Evolutionary conservation across 2,888 invertebrate genomes (phyloP), one percentile per base, ranked within the genome.

Genomic region (Idaea dimidiata): DNA sequence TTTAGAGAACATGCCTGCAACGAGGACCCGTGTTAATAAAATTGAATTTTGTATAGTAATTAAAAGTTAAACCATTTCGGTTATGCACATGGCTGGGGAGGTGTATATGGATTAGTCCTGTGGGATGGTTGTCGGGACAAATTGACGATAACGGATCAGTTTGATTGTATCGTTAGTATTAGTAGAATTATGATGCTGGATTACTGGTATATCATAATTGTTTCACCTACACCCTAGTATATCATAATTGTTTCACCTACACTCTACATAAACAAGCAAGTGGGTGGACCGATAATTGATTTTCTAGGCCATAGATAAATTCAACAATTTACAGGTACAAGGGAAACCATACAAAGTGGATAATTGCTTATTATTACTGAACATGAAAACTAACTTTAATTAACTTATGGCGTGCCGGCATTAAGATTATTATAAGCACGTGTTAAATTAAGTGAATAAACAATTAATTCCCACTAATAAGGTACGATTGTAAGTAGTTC

Each of bases 91-190:
- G 65, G 59, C 62, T 61, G 65, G 67, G 65, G 66, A 69, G 63
- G 60, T 56, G 10, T 56, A 17, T 10, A 18, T 64, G 61, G 73
- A 79, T 80, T 76, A 76, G 68, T 72, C 75, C 71, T 60, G 54
- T 57, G 73, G 74, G 72, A 72, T 62, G 65, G 61, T 66, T 66
- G 63, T 60, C 65, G 65, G 69, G 75, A 71, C 73, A 73, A 79
- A 76, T 75, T 73, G 75, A 72, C 66, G 72, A 69, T 68, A 69
- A 71, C 70, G 65, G 75, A 73, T 75, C 77, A 76, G 80, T 82
- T 79, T 14, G 43, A 79, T 71, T 60, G 62, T 70, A 60, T 65
- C 60, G 65, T 64, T 63, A 65, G 70, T 66, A 76, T 79, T 76
- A 75, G 69, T 70, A 73, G 69, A 72, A 72, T 70, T 68, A 63